phyloP scores from a whole-genome alignment of 2,113 vertebrate species.

The Poeciliopsis retropinna region DNA sequence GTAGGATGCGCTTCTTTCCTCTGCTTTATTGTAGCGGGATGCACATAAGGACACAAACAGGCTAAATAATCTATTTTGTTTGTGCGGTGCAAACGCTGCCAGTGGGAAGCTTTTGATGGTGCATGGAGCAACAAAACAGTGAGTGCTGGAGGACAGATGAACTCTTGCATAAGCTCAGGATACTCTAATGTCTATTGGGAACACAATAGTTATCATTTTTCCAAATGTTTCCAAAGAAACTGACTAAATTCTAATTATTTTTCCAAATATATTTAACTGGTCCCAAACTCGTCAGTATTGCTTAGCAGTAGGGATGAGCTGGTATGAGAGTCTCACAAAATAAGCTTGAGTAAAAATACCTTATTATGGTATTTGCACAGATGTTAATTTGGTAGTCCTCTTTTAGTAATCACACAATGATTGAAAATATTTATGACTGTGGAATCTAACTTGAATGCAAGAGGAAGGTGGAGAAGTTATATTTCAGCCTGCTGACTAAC shows the following conservation, averaged over 20 bases:
- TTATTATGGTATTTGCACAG: too few species aligned
- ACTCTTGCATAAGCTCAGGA: neutral
- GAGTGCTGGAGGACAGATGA: neutral
- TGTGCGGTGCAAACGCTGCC: neutral
- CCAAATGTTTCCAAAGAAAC: neutral
- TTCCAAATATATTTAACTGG: neutral
- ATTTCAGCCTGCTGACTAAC: neutral
- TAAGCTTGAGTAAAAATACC: too few species aligned
- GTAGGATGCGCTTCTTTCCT: conserved; percentile 49
- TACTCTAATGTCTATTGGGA: neutral
- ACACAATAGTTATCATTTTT: neutral
- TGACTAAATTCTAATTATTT: neutral
- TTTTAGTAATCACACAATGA: neutral
- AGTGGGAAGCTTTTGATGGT: neutral
- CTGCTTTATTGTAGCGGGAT: neutral
- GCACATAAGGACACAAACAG: conserved; percentile 3
- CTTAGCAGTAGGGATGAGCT: too few species aligned
- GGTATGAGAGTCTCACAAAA: too few species aligned
- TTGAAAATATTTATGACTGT: neutral
- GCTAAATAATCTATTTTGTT: conserved; percentile 12
- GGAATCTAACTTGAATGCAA: neutral
- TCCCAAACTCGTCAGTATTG: too few species aligned
- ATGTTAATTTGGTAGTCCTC: too few species aligned
- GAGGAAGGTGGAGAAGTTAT: too few species aligned
- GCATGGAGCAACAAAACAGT: neutral